These are phyloP conservation scores for Aplodontia rufa DNA, from an alignment of 2,113 vertebrate genomes.

Conservation along the genomic window DNA sequence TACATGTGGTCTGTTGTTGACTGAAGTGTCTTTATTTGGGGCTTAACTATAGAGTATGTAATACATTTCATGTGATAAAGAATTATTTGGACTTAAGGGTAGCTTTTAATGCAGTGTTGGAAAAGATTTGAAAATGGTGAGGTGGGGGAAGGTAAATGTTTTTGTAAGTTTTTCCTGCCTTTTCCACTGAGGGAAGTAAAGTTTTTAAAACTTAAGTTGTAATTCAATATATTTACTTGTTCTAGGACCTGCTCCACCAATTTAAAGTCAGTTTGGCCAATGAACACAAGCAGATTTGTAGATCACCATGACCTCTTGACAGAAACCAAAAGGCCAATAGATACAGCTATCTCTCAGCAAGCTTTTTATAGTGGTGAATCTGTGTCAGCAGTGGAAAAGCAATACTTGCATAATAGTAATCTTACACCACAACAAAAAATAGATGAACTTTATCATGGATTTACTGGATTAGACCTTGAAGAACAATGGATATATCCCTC, in stretches of 20 bases:
- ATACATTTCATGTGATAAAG: conserved; percentile 25
- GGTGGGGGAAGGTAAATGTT: conserved; percentile 9
- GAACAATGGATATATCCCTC: conserved; percentile 83
- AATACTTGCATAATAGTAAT: conserved; percentile 75
- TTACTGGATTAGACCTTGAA: conserved; percentile 80
- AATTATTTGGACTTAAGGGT: conserved; percentile 49
- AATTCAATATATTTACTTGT: conserved; percentile 77
- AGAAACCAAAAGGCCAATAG: conserved; percentile 85
- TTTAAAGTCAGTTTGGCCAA: conserved; percentile 89
- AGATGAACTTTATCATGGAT: conserved; percentile 82
- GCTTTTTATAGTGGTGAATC: conserved; percentile 82
- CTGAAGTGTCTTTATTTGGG: not conserved
- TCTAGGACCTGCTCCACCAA: conserved; percentile 86
- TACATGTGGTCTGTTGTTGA: not conserved
- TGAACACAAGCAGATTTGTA: conserved; percentile 82
- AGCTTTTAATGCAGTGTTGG: not conserved
- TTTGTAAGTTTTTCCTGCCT: conserved; percentile 38
- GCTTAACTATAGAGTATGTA: not conserved
- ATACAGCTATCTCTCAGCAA: conserved; percentile 82
- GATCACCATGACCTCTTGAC: conserved; percentile 86
- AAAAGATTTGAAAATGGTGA: conserved; percentile 31
- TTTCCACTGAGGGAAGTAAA: conserved; percentile 50
- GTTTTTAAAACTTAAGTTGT: conserved; percentile 60
- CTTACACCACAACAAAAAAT: conserved; percentile 81
- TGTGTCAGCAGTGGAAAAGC: conserved; percentile 82